Evolutionary conservation across 1,140 invertebrate species (phyloP).

Genomic region (Drepana arcuata): DNA sequence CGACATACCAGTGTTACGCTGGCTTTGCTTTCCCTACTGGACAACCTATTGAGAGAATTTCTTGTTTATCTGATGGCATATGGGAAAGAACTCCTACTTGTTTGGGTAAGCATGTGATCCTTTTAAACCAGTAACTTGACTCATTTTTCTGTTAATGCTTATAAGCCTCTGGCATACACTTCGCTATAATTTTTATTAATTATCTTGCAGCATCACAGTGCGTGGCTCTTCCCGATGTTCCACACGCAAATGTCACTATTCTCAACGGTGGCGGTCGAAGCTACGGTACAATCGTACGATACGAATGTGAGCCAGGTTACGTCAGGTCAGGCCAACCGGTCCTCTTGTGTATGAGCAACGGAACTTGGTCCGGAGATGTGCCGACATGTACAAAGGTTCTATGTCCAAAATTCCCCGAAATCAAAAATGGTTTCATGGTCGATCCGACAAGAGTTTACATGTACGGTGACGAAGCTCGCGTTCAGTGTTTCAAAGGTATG

Average conservation of each 20-base stretch:
- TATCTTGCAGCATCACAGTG: conserved; percentile 87
- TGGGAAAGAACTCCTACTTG: conserved; percentile 95
- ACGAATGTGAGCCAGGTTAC: conserved; percentile 95
- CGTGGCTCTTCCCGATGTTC: conserved; percentile 88
- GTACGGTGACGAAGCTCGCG: conserved; percentile 92
- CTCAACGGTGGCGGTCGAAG: conserved; percentile 94
- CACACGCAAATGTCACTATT: conserved; percentile 89
- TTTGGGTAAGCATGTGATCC: conserved; percentile 75
- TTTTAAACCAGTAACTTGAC: too few species aligned
- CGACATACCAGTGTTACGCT: conserved; percentile 96
- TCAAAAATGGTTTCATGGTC: conserved; percentile 88
- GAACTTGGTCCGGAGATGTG: conserved; percentile 94
- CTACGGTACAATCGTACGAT: conserved; percentile 95
- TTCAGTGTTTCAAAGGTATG: conserved; percentile 92
- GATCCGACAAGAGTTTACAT: conserved; percentile 83
- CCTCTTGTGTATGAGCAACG: conserved; percentile 95
- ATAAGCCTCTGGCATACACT: too few species aligned
- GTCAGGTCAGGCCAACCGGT: conserved; percentile 89
- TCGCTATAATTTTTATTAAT: too few species aligned
- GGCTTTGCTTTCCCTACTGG: conserved; percentile 94
- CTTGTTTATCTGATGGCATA: conserved; percentile 88
- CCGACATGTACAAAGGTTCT: conserved; percentile 89
- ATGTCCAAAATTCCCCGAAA: conserved; percentile 87
- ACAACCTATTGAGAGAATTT: conserved; percentile 90
- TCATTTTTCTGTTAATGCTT: too few species aligned